A percentile compares a stretch with the other conserved stretches of the same genome.
Evolutionary conservation across 2,113 vertebrate genomes (phyloP).

Genomic region (Mystacornis crossleyi): DNA sequence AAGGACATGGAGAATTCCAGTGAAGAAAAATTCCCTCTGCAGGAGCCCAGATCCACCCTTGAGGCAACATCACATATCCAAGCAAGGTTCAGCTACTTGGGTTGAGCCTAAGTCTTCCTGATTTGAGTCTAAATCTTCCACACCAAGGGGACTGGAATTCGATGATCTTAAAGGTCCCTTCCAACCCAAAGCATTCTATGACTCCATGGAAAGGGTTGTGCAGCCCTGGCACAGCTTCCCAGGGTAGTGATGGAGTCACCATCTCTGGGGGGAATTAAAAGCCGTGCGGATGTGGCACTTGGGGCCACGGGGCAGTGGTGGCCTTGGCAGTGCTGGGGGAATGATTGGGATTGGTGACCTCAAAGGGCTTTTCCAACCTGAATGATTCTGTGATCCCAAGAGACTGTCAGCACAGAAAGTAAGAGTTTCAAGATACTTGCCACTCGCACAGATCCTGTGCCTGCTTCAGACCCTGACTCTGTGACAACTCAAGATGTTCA

Average conservation of each 20-base stretch:
- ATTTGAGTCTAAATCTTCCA: background rate
- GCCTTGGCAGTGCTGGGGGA: background rate
- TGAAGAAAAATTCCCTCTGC: background rate
- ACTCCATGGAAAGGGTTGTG: background rate
- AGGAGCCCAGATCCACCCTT: background rate
- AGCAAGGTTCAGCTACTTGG: background rate
- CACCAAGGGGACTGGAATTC: background rate
- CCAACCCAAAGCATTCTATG: background rate
- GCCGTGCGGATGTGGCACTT: fast-evolving
- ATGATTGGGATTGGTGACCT: fast-evolving
- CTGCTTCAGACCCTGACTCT: background rate
- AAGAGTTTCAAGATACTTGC: background rate
- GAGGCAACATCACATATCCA: background rate
- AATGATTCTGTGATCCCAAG: background rate
- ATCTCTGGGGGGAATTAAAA: background rate
- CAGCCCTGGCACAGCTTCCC: background rate
- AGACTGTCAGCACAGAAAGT: background rate
- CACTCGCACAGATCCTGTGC: background rate
- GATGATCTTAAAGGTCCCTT: background rate
- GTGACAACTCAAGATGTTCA: background rate
- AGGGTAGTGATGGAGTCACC: fast-evolving
- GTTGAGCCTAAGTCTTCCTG: background rate
- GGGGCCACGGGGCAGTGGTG: background rate
- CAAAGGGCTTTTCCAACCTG: background rate
- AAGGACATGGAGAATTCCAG: background rate